A percentile compares a stretch with the other conserved stretches of the same genome.
These are phyloP conservation scores for Butorides virescens DNA, from an alignment of 2,113 vertebrate genomes.

Conservation along the genomic window DNA sequence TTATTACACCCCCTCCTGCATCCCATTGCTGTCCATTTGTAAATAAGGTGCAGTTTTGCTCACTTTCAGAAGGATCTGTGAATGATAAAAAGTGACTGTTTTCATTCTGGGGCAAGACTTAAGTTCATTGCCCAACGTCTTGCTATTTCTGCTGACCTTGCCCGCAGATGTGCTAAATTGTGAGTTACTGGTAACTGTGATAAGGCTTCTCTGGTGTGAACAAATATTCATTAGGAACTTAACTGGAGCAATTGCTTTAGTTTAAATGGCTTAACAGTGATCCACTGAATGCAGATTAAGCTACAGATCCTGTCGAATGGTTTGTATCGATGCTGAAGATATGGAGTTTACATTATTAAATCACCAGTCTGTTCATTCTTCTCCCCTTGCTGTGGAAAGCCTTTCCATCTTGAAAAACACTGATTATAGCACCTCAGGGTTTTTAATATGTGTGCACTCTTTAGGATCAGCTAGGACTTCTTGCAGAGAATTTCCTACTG, in stretches of 20 bases:
- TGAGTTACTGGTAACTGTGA: background rate
- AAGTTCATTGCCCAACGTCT: background rate
- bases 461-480: background rate
- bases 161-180: background rate
- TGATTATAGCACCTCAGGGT: background rate
- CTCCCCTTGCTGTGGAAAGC: background rate
- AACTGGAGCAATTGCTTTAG: slow-evolving; percentile 7
- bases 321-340: background rate
- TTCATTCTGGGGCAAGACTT: background rate
- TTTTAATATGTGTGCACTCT: background rate
- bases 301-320: background rate
- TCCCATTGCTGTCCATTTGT: background rate
- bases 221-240: slow-evolving; percentile 20
- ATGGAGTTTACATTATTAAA: background rate
- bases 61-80: background rate
- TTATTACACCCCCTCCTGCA: background rate
- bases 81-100: background rate
- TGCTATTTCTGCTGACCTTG: background rate
- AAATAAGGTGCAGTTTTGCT: background rate
- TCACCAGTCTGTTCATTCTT: background rate
- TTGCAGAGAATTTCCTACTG: background rate
- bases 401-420: background rate
- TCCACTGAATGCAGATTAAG: background rate
- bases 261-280: background rate
- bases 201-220: slow-evolving; percentile 6